Percentiles rank a stretch among this genome's conserved stretches.
Conservation (phyloP, 2,113 vertebrate genomes). For the Zosterops pallidus region DNA sequence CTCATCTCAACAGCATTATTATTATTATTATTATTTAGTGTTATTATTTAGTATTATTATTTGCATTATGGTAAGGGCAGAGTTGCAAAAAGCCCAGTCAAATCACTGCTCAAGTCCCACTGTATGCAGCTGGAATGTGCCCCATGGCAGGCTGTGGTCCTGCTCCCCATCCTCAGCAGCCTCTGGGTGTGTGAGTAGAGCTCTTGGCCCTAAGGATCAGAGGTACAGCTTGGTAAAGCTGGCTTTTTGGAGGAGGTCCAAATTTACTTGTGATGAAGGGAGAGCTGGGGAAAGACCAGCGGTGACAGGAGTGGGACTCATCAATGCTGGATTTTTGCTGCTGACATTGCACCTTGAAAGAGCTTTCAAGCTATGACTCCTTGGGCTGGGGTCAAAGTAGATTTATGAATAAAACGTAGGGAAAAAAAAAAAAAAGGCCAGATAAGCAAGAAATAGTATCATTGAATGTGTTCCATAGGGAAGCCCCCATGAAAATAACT, state of each 20-base stretch:
- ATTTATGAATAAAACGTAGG: not conserved
- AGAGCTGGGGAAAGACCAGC: not conserved
- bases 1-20: not conserved
- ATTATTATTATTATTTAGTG: not conserved
- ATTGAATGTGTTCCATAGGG: not conserved
- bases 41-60: not conserved
- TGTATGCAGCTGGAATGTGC: not conserved
- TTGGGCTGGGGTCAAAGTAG: not conserved
- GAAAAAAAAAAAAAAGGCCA: not conserved
- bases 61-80: not conserved
- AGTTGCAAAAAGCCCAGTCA: not conserved
- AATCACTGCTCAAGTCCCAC: fast-evolving
- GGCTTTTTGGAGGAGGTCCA: not conserved
- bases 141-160: not conserved
- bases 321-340: not conserved
- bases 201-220: not conserved
- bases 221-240: not conserved
- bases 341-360: not conserved
- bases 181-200: fast-evolving
- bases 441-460: not conserved
- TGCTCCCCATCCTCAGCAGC: not conserved
- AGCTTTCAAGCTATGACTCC: not conserved
- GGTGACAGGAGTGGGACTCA: not conserved
- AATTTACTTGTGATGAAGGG: not conserved
- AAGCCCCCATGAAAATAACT: not conserved